Evolutionary conservation across 2,113 vertebrate species (phyloP).

Genomic region (Toxotes chatareus): DNA sequence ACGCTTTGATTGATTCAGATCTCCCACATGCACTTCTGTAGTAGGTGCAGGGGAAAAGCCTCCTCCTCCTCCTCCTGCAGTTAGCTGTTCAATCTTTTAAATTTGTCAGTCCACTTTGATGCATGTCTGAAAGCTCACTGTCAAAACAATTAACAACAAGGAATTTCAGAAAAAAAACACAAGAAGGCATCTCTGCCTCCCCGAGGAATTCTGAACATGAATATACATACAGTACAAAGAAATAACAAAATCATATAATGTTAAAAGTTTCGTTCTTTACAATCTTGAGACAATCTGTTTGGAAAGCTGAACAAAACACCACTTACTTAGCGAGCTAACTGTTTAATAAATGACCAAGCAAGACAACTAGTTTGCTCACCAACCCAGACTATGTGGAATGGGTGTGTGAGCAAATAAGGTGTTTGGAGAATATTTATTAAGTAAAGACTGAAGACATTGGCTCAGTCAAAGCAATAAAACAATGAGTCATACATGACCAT

Average conservation of each 20-base stretch:
- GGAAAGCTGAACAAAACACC: too few relatives aligned
- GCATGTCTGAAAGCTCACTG: background rate
- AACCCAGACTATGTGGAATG: too few relatives aligned
- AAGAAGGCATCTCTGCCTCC: background rate
- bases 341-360: too few relatives aligned
- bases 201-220: too few relatives aligned
- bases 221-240: background rate
- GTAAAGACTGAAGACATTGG: too few relatives aligned
- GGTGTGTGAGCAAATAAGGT: too few relatives aligned
- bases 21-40: background rate
- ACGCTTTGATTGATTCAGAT: constrained; percentile 9
- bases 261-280: too few relatives aligned
- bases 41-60: background rate
- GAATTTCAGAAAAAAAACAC: background rate
- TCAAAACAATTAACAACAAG: background rate
- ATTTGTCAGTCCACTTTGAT: background rate
- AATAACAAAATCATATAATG: background rate
- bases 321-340: too few relatives aligned
- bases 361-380: too few relatives aligned
- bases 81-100: background rate
- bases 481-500: background rate
- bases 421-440: too few relatives aligned
- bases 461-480: background rate
- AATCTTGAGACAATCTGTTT: background rate
- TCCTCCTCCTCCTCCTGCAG: background rate